These are phyloP conservation scores for Decapterus maruadsi DNA, from an alignment of 2,797 vertebrate species.

Conservation along the genomic window DNA sequence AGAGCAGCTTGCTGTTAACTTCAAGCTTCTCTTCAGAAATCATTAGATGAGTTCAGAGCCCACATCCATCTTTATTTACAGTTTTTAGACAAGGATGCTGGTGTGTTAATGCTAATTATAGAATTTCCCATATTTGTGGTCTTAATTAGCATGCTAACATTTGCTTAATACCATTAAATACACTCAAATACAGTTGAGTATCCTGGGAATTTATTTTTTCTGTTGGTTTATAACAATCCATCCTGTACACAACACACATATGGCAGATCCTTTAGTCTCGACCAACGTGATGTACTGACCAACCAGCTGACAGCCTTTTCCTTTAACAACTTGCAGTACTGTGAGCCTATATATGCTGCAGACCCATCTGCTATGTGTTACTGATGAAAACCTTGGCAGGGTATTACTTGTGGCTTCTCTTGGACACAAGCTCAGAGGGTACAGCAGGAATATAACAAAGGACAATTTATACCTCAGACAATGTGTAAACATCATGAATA, in stretches of 20 bases:
- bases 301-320: too few species aligned
- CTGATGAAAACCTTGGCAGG: neutral
- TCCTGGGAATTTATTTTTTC: neutral
- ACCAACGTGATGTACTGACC: too few species aligned
- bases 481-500: neutral
- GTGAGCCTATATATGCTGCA: neutral
- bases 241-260: too few species aligned
- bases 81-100: neutral
- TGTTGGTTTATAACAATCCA: too few species aligned
- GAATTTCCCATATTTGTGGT: neutral
- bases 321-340: neutral
- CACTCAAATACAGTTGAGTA: neutral
- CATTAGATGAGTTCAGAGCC: too few species aligned
- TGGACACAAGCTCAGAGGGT: conserved; percentile 2
- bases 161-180: neutral
- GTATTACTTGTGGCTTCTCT: neutral
- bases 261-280: too few species aligned
- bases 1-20: too few species aligned
- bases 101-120: neutral
- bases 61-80: too few species aligned
- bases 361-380: conserved; percentile 21
- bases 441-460: neutral
- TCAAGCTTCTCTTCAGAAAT: too few species aligned
- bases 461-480: neutral
- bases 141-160: neutral